A percentile compares a stretch with the other conserved stretches of the same genome.
Evolutionary conservation across 2,797 vertebrate species (phyloP).

Genomic region (Gymnothorax javanicus): DNA sequence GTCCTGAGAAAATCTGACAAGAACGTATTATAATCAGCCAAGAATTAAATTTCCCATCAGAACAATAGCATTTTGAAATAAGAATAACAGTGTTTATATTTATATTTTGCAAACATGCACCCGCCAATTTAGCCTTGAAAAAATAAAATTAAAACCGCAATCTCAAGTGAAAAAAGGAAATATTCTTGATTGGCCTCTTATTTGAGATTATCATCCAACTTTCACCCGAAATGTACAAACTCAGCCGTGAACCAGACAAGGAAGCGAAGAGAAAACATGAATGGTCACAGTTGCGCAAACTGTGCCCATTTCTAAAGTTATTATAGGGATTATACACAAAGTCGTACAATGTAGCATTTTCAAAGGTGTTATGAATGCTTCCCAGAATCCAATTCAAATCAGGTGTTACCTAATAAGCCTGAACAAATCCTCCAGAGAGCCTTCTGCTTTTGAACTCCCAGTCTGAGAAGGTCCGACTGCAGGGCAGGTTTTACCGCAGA

Average conservation of each 20-base stretch:
- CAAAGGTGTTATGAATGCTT: constrained; percentile 81
- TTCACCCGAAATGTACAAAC: constrained; percentile 45
- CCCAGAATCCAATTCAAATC: constrained; percentile 82
- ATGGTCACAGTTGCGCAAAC: constrained; percentile 71
- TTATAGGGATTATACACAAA: constrained; percentile 82
- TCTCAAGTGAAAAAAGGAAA: constrained; percentile 49
- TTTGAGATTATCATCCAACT: constrained; percentile 32
- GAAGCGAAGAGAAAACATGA: constrained; percentile 71
- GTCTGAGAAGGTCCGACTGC: constrained; percentile 73
- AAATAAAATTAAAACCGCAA: not conserved
- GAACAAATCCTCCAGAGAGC: constrained; percentile 80
- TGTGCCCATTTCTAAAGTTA: constrained; percentile 75
- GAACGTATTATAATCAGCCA: not conserved
- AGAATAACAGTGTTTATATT: not conserved
- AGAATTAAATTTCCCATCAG: not conserved
- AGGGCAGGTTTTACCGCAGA: constrained; percentile 75
- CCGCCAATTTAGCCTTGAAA: not conserved
- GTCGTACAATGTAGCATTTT: constrained; percentile 79
- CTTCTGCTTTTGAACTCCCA: constrained; percentile 77
- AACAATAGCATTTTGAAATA: not conserved
- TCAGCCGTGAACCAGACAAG: constrained; percentile 66
- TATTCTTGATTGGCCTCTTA: constrained; percentile 30
- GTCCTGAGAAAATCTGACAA: not conserved
- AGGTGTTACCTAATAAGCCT: constrained; percentile 82
- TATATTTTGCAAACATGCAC: not conserved